These are phyloP conservation scores for Octonoba sinensis DNA, from an alignment of 2,888 invertebrate genomes.

Conservation along the genomic window DNA sequence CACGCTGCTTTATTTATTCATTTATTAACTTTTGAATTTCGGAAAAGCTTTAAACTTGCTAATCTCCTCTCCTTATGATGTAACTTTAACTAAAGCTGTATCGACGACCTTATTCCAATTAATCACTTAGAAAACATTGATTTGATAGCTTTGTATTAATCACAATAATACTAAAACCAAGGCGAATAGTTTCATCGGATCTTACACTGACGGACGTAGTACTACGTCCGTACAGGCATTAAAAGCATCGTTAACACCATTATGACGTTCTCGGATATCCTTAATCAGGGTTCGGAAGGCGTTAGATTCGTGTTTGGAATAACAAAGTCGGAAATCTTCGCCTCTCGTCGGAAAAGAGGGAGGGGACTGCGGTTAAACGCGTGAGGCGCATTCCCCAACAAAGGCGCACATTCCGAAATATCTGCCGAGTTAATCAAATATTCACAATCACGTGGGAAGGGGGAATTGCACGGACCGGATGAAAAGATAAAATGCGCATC, in stretches of 20 bases:
- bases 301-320: conserved; percentile 23
- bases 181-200: no score
- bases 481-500: conserved; percentile 37
- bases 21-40: no score
- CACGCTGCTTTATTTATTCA: no score
- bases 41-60: no score
- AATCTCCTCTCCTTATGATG: no score
- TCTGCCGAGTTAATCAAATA: conserved; percentile 60
- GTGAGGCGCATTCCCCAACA: conserved; percentile 53
- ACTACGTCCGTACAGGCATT: neutral
- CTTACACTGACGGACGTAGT: no score
- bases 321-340: conserved; percentile 38
- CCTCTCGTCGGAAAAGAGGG: conserved; percentile 5
- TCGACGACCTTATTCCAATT: no score
- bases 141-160: no score
- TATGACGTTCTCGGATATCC: conserved; percentile 60
- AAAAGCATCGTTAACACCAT: conserved; percentile 16
- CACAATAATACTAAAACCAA: no score
- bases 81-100: no score
- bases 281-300: conserved; percentile 41
- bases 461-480: conserved; percentile 7
- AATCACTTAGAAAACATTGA: no score
- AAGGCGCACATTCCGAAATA: conserved; percentile 39
- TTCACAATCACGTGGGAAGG: conserved; percentile 36
- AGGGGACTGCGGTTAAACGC: neutral